Evolutionary conservation across 2,113 vertebrate species (phyloP), one percentile per base, ranked within the genome.

Genomic region (Tachycineta bicolor): DNA sequence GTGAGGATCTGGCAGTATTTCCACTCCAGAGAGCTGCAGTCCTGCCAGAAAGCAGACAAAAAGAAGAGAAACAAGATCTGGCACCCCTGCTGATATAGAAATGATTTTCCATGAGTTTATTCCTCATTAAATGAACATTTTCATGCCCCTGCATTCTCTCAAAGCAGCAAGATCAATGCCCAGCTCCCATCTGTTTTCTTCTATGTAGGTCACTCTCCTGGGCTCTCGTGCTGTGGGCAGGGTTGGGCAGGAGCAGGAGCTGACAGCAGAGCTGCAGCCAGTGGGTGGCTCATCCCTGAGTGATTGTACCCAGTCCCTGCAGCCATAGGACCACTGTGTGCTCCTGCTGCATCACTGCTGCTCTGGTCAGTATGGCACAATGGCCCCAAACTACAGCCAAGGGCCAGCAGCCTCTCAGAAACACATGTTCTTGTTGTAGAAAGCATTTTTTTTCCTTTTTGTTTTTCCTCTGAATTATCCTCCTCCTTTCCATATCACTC

Each of bases 151-250:
- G 6, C 14, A 6, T 59, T 77, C 82, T 31, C 70, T 63, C n/a
- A 49, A 63, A 70, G 34, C 71, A 70, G 67, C 33, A 50, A 83
- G 65, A 63, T 55, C 56, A 41, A 46, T 43, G 59, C 33, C 44
- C 11, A 1, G 47, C 68, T 90, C 60, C 79, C 59, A 46, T 70
- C 60, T 88, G 82, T 2, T 21, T 86, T 52, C 21, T 20, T 4
- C 50, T 77, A 88, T 90, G 59, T 88, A 92, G 93, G 92, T 96
- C 92, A 94, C 20, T 52, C 64, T 83, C n/a, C 60, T 24, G 41
- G 69, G 77, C 55, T 65, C 53, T 59, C 34, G 63, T 50, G 34
- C 64, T 29, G 68, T 22, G 50, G 68, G 41, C 65, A 90, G 55
- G 26, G 74, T 55, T 83, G 84, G 44, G 62, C 68, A 59, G 79